Evolutionary conservation across 2,113 vertebrate genomes (phyloP).

Genomic region (Pycnonotus jocosus): DNA sequence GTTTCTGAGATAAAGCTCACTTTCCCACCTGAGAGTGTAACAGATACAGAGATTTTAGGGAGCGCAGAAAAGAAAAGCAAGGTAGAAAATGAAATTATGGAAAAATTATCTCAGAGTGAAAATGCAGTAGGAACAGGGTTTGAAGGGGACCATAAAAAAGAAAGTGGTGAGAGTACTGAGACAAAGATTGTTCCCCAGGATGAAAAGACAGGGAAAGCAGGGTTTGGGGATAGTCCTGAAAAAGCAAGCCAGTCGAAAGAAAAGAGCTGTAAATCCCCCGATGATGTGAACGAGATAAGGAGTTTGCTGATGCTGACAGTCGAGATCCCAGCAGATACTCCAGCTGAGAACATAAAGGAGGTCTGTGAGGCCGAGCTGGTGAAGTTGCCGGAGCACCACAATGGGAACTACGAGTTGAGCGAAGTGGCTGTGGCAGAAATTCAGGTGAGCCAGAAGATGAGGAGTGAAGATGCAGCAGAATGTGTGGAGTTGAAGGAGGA

Average conservation of each 20-base stretch:
- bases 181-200: background rate
- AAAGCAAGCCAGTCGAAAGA: background rate
- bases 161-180: background rate
- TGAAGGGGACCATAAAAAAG: background rate
- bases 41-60: background rate
- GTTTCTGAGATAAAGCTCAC: background rate
- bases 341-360: background rate
- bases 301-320: constrained; percentile 39
- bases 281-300: constrained; percentile 67
- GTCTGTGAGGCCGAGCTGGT: background rate
- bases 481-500: background rate
- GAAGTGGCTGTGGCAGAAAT: background rate
- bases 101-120: background rate
- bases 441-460: background rate
- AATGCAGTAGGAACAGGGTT: background rate
- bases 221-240: background rate
- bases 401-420: background rate
- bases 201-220: background rate
- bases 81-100: background rate
- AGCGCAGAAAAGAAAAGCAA: background rate
- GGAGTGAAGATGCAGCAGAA: background rate
- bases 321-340: constrained; percentile 42
- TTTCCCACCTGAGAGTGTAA: background rate
- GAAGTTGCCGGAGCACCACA: constrained; percentile 2
- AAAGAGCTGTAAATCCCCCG: background rate